Conservation (phyloP, 53 echinoderm and acorn worm species). For the Mesocentrotus franciscanus region DNA sequence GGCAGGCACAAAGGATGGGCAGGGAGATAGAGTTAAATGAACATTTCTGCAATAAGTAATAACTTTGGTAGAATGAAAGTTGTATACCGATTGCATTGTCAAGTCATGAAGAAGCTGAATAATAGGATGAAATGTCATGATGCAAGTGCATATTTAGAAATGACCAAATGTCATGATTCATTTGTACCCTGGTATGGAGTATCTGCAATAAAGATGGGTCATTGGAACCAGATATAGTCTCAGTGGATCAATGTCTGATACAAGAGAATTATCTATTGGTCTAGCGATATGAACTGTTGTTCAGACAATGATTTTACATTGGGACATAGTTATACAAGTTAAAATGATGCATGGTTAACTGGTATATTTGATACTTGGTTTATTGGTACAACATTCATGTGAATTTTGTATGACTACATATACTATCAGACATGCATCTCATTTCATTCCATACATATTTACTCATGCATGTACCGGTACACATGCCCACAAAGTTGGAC, state of each 20-base stretch:
- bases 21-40: background rate
- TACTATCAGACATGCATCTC: background rate
- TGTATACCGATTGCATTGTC: background rate
- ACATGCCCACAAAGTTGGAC: background rate
- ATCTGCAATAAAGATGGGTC: too few relatives aligned
- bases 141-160: too few relatives aligned
- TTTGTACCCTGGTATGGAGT: too few relatives aligned
- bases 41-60: background rate
- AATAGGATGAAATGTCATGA: background rate
- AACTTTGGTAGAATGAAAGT: background rate
- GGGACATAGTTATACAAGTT: background rate
- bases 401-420: background rate
- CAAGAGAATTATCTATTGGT: too few relatives aligned
- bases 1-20: background rate
- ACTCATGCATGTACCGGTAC: background rate
- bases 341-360: background rate
- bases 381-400: background rate
- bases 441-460: background rate
- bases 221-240: too few relatives aligned
- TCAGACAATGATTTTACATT: too few relatives aligned
- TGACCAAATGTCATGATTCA: too few relatives aligned
- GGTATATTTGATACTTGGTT: background rate
- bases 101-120: background rate
- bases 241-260: too few relatives aligned
- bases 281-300: background rate